phyloP scores from a whole-genome alignment of 2,797 vertebrate genomes.

The Glyptemys insculpta region DNA sequence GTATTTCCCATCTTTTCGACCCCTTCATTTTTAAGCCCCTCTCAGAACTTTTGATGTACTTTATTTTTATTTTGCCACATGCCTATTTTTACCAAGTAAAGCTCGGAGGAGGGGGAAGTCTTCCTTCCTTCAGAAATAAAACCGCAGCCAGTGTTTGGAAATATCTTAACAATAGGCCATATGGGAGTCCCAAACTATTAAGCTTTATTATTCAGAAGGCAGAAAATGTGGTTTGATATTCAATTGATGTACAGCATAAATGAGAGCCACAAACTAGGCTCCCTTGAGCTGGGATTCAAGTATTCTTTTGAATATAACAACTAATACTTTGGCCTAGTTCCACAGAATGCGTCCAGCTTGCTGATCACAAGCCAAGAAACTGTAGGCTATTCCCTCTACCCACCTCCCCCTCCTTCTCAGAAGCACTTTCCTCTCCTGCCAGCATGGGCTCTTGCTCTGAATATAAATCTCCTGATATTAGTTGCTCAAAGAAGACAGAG shows the following conservation, averaged over 20 bases:
- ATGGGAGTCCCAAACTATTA: constrained; percentile 78
- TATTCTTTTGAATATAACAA: constrained; percentile 78
- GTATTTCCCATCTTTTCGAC: constrained; percentile 48
- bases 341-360: constrained; percentile 74
- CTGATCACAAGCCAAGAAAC: constrained; percentile 72
- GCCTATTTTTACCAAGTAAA: constrained; percentile 50
- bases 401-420: constrained; percentile 20
- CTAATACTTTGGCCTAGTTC: constrained; percentile 73
- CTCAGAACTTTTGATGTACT: background rate
- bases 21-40: constrained; percentile 12
- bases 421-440: constrained; percentile 59
- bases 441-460: constrained; percentile 62
- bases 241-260: constrained; percentile 76
- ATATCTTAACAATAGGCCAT: constrained; percentile 80
- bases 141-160: constrained; percentile 73
- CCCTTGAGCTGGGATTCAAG: constrained; percentile 75
- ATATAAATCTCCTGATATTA: constrained; percentile 68
- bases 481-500: constrained; percentile 24
- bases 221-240: constrained; percentile 79
- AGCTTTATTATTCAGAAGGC: constrained; percentile 79
- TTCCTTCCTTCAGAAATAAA: constrained; percentile 58
- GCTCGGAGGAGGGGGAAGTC: constrained; percentile 40
- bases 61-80: constrained; percentile 23
- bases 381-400: background rate
- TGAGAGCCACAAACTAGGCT: constrained; percentile 70